Evolutionary conservation across 2,113 vertebrate species (phyloP).

Genomic region (Muscicapa adusta): DNA sequence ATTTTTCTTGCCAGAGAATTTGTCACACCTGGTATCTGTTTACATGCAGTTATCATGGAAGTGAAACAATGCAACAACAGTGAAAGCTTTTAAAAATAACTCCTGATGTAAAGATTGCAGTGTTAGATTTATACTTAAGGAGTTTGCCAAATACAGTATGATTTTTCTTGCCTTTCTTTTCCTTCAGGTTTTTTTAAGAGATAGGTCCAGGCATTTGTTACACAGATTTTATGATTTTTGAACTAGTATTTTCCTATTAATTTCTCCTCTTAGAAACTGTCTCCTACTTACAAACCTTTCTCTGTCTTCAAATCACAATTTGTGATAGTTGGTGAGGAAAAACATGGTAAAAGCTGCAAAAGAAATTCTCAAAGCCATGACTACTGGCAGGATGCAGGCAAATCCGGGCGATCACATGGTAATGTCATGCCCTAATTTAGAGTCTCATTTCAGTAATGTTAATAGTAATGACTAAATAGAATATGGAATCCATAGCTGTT

Average conservation of each 20-base stretch:
- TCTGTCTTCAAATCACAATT: neutral
- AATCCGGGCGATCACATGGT: fast-evolving
- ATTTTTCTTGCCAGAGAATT: neutral
- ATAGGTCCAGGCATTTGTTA: neutral
- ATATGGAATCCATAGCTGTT: neutral
- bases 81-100: neutral
- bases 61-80: neutral
- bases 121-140: neutral
- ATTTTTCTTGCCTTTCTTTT: neutral
- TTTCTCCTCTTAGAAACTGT: neutral
- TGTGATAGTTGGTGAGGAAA: neutral
- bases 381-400: neutral
- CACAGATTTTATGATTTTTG: neutral
- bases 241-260: neutral
- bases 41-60: neutral
- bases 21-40: neutral
- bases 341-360: neutral
- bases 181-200: neutral
- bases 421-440: neutral
- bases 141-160: neutral
- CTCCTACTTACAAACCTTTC: neutral
- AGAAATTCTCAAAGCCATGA: neutral
- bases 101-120: neutral
- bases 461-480: neutral
- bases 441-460: neutral